Conservation (phyloP, 2,797 vertebrate species). For the Kryptopterus vitreolus region DNA sequence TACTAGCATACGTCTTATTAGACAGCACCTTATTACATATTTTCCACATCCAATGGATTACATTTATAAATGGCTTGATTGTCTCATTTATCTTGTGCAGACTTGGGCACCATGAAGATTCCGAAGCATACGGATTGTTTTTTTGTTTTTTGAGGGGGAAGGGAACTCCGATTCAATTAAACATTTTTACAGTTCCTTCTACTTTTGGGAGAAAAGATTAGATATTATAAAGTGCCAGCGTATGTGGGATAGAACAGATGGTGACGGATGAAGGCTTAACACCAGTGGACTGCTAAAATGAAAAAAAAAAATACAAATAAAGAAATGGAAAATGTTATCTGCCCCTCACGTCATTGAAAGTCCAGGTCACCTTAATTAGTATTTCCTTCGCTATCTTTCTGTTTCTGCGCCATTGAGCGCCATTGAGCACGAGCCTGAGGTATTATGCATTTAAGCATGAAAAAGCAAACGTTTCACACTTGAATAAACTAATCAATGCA, state of each 20-base stretch:
- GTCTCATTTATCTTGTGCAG: conserved; percentile 58
- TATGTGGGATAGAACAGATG: background rate
- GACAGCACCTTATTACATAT: conserved; percentile 64
- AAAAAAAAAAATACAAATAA: conserved; percentile 30
- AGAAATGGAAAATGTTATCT: conserved; percentile 39
- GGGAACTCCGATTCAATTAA: conserved; percentile 43
- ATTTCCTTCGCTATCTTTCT: conserved; percentile 44
- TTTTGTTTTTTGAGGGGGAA: background rate
- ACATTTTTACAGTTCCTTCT: conserved; percentile 41
- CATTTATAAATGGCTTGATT: conserved; percentile 59
- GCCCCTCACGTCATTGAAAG: conserved; percentile 40
- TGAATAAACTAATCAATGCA: conserved; percentile 46
- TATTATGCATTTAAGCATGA: conserved; percentile 44
- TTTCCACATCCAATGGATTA: conserved; percentile 56
- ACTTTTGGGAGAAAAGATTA: conserved; percentile 33
- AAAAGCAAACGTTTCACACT: conserved; percentile 54
- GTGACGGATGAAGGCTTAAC: conserved; percentile 36
- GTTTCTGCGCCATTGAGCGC: conserved; percentile 40
- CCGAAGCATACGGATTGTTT: conserved; percentile 3
- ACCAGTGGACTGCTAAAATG: conserved; percentile 28
- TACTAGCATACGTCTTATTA: conserved; percentile 59
- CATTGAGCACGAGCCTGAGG: conserved; percentile 32
- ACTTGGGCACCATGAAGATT: conserved; percentile 25
- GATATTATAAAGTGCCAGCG: conserved; percentile 10
- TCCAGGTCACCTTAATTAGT: conserved; percentile 53